These are phyloP conservation scores for Chouioia cunea DNA, from an alignment of 2,888 invertebrate genomes.

Conservation along the genomic window DNA sequence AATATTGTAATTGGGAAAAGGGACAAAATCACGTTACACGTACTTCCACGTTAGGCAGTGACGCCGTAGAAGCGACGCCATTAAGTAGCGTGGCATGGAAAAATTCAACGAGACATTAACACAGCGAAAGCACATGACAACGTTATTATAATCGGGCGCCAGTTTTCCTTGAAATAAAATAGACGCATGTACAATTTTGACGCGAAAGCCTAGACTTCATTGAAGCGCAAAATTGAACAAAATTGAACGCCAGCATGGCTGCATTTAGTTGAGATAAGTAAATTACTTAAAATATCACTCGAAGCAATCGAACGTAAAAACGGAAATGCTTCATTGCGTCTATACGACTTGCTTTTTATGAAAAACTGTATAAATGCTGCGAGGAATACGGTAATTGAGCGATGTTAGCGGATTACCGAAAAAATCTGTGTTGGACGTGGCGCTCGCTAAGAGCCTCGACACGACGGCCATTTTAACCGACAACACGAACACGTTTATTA, in stretches of 20 bases:
- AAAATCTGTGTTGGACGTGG: neutral
- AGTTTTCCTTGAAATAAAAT: constrained; percentile 45
- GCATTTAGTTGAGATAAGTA: neutral
- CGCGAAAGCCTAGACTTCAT: too few relatives aligned
- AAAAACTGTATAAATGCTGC: neutral
- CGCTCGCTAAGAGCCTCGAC: neutral
- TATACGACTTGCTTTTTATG: neutral
- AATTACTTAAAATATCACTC: constrained; percentile 11
- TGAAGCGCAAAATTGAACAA: constrained; percentile 1
- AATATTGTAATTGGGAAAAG: neutral
- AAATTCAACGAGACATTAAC: constrained; percentile 13
- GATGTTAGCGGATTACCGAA: constrained; percentile 17
- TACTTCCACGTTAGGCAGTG: constrained; percentile 11
- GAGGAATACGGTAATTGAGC: neutral
- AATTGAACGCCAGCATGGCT: neutral
- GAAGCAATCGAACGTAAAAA: neutral
- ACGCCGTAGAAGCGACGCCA: constrained; percentile 39
- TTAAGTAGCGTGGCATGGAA: constrained; percentile 25
- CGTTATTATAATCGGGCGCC: constrained; percentile 34
- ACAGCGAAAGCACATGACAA: constrained; percentile 33
- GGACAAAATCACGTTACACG: constrained; percentile 16
- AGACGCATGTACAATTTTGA: too few relatives aligned
- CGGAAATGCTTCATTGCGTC: too few relatives aligned
- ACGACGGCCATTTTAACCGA: constrained; percentile 34
- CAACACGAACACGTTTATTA: neutral